These are phyloP conservation scores for Steinernema carpocapsae DNA, from an alignment of 2,888 invertebrate species.

Conservation along the genomic window DNA sequence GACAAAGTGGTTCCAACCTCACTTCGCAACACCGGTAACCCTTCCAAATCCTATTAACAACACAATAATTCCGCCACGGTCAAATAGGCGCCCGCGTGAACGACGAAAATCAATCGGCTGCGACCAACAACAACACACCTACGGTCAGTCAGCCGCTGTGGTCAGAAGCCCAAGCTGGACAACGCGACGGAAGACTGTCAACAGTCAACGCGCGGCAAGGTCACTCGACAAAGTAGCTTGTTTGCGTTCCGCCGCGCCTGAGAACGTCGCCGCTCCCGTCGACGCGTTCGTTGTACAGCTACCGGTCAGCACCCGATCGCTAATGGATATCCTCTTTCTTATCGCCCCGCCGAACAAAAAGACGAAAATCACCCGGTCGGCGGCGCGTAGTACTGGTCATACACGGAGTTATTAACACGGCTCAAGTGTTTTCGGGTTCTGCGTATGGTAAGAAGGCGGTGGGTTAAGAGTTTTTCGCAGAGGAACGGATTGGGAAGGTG, in stretches of 20 bases:
- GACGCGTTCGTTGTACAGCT: background rate
- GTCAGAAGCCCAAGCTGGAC: background rate
- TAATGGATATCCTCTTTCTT: conserved; percentile 25
- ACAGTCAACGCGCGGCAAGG: conserved; percentile 16
- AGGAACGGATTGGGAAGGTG: background rate
- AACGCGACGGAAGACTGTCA: background rate
- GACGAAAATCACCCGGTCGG: background rate
- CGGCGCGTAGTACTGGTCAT: too few species aligned
- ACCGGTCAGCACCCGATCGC: conserved; percentile 2
- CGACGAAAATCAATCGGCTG: conserved; percentile 1
- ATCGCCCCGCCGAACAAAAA: background rate
- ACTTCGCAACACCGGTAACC: background rate
- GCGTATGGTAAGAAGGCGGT: too few species aligned
- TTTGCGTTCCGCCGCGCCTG: background rate
- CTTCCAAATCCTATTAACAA: conserved; percentile 4
- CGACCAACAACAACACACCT: background rate
- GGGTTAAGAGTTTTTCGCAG: too few species aligned
- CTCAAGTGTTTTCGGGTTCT: conserved; percentile 8
- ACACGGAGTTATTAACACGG: too few species aligned
- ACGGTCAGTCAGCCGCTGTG: background rate
- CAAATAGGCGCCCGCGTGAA: conserved; percentile 9
- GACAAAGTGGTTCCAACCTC: too few species aligned
- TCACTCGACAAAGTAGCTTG: conserved; percentile 21
- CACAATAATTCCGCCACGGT: conserved; percentile 28
- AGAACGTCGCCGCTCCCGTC: background rate